Evolutionary conservation across 1,140 invertebrate genomes (phyloP).

Genomic region (Euwallacea similis): DNA sequence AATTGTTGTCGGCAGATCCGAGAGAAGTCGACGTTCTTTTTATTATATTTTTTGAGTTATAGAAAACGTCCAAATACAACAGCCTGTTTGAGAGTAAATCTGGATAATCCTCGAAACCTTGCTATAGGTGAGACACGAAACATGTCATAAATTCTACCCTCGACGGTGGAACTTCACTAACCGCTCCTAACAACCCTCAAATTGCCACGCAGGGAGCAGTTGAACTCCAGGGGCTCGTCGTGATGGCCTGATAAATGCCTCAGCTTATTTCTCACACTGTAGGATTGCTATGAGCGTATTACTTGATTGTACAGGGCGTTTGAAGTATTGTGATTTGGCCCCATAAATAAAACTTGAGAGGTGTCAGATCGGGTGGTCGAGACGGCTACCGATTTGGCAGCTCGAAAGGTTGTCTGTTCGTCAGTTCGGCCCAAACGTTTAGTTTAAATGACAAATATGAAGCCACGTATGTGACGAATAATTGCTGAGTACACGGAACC

Average conservation of each 20-base stretch:
- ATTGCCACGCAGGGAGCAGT: conserved; percentile 43
- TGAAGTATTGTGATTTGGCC: too few relatives aligned
- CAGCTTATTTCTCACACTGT: conserved; percentile 22
- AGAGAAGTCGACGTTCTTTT: conserved; percentile 1
- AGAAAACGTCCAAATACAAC: conserved; percentile 16
- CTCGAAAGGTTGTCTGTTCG: too few relatives aligned
- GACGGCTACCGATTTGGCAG: too few relatives aligned
- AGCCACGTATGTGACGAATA: too few relatives aligned
- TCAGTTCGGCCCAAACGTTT: too few relatives aligned
- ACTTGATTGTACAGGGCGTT: background rate
- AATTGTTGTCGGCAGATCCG: conserved; percentile 32
- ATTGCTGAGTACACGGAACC: too few relatives aligned
- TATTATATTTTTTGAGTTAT: background rate
- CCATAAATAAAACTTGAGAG: too few relatives aligned
- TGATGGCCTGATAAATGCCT: conserved; percentile 34
- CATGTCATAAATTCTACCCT: conserved; percentile 40
- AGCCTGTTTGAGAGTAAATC: too few relatives aligned
- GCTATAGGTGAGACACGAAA: background rate
- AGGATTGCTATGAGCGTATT: background rate
- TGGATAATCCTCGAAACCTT: too few relatives aligned
- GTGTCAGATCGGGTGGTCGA: too few relatives aligned
- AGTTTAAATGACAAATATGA: too few relatives aligned
- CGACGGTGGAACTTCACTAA: conserved; percentile 51
- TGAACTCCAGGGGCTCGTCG: conserved; percentile 20
- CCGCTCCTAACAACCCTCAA: conserved; percentile 53